Evolutionary conservation across 2,113 vertebrate species (phyloP), one percentile per base, ranked within the genome.

Genomic region (Ageneiosus marmoratus): DNA sequence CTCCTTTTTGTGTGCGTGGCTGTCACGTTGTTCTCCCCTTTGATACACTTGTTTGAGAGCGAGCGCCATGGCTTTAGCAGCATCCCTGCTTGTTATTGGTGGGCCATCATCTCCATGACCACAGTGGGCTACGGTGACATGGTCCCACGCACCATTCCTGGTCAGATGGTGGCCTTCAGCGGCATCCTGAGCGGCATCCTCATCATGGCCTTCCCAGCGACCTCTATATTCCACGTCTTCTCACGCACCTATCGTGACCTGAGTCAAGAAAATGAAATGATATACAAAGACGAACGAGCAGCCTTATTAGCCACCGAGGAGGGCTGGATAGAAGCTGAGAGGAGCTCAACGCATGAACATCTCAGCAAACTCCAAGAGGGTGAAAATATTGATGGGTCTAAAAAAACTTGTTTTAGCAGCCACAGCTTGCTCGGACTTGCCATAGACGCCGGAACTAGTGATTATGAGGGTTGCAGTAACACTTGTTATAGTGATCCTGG

Each of bases 41-140:
- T 99, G 77, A 95, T 99, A 48, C 98, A 98, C 15, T 89, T 99
- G 0, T 96, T 96, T 0, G 98, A 99, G 91, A 98, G 95, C 0
- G 97, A 99, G 80, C 94, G 95, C 18, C 94, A 97, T 72, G 94
- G 97, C 75, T 99, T 99, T 87, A 97, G 95, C 85, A 99, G 98
- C 91, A 97, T 99, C 85, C 98, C 98, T 0, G 96, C 97, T 5
- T 96, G 97, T 0, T 99, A 98, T 79, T 99, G 98, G 98, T 99
- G 98, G 98, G 97, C 98, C 63, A 96, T 99, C 91, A 99, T 99
- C 90, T 99, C 98, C 79, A 99, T 99, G 98, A 99, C 97, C 0
- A 99, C 98, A 0, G 98, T 99, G 69, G 98, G 97, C 27, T 99
- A 99, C 0, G 97, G 97, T 0, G 98, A 99, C 89, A 99, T 98